These are phyloP conservation scores for Rissa tridactyla DNA, from an alignment of 2,113 vertebrate species.

Conservation along the genomic window DNA sequence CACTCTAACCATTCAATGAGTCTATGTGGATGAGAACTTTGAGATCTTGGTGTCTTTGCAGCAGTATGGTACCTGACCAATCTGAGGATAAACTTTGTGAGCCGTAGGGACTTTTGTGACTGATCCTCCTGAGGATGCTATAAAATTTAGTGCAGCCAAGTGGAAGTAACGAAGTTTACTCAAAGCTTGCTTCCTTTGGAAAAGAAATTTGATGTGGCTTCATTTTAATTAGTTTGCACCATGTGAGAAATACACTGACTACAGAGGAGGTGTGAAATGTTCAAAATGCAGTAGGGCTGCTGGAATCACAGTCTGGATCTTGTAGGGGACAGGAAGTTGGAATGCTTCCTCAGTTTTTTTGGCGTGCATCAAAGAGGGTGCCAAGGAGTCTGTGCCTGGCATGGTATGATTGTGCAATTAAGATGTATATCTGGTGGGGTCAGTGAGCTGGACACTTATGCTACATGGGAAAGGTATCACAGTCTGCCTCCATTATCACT, in stretches of 20 bases:
- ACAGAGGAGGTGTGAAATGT: not conserved
- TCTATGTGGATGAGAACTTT: not conserved
- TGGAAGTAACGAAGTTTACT: not conserved
- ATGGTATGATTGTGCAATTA: not conserved
- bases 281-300: not conserved
- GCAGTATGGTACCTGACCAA: not conserved
- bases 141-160: not conserved
- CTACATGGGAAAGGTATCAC: not conserved
- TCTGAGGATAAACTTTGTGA: not conserved
- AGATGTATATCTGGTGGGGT: not conserved
- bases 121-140: not conserved
- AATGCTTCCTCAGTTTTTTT: not conserved
- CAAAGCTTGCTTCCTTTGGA: not conserved
- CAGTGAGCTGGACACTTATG: not conserved
- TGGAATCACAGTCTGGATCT: not conserved
- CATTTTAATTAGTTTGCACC: not conserved
- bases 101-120: not conserved
- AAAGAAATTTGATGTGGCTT: slow-evolving; percentile 2
- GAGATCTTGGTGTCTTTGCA: not conserved
- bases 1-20: not conserved
- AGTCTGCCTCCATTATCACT: not conserved
- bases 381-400: not conserved
- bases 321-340: not conserved
- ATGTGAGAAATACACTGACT: not conserved
- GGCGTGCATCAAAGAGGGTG: not conserved